Conservation (phyloP, 2,113 vertebrate species). For the Melanostigma gelatinosum region DNA sequence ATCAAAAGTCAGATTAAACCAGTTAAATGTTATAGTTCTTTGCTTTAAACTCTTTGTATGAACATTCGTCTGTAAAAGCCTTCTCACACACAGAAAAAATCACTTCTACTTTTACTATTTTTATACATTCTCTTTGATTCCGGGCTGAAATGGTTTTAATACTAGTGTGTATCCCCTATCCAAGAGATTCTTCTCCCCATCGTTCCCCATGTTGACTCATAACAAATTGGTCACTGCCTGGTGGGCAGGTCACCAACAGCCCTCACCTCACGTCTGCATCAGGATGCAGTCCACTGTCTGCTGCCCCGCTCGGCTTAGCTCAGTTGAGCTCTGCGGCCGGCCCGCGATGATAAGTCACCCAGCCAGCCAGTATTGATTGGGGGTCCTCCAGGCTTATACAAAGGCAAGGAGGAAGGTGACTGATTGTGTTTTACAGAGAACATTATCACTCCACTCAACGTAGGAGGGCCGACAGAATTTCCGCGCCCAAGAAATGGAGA, state of each 20-base stretch:
- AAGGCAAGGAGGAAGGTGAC: conserved; percentile 81
- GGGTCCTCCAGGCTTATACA: conserved; percentile 81
- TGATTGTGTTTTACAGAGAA: conserved; percentile 87
- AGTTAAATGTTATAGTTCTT: not conserved
- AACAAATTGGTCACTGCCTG: conserved; percentile 56
- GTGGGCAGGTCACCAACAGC: conserved; percentile 44
- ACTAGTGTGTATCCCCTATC: not conserved
- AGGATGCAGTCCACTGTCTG: conserved; percentile 69
- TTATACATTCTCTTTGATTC: not conserved
- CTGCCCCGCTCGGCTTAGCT: conserved; percentile 37
- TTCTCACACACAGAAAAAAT: not conserved
- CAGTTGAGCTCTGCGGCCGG: conserved; percentile 57
- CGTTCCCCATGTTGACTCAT: conserved; percentile 43
- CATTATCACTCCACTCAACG: conserved; percentile 84
- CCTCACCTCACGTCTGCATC: conserved; percentile 71
- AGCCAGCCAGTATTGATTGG: conserved; percentile 83
- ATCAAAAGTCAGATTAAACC: not conserved
- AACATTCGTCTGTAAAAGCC: not conserved
- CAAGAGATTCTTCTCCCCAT: not conserved
- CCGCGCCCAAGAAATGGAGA: conserved; percentile 77
- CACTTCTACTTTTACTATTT: not conserved
- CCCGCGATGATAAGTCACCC: conserved; percentile 82
- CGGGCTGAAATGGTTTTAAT: conserved; percentile 2
- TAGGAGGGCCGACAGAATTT: conserved; percentile 77
- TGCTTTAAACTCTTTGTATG: not conserved